Base-by-base conservation (phyloP, 2,888 invertebrate species). In the Empis stercorea region DNA sequence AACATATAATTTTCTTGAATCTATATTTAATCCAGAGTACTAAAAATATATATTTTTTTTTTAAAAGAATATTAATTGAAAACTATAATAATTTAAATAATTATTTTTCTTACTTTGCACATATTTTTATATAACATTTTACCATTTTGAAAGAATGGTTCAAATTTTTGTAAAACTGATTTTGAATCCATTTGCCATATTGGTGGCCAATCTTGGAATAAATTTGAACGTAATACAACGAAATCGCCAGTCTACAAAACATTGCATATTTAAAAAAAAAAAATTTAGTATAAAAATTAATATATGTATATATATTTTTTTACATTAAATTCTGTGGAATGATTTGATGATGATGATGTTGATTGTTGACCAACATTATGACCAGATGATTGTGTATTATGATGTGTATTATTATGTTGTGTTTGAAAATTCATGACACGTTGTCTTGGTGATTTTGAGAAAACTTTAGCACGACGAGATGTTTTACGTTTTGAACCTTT, bases 101-200 rank as follows among this genome's bases (percentile, higher is more conserved):
- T 7, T 10, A 48, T 1, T n/a, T 10, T 13, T 4, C 75, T 76
- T 73, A 89, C 91, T 65, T 86, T 87, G 44, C 87, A 87, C 72
- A 87, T 87, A 74, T 87, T 89, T 61, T 81, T 78, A 64, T 91
- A 91, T 48, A 87, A 74, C 49, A 82, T 82, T 70, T 81, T 80
- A 49, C 87, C 87, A 64, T 85, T 82, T 59, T 86, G 81, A 56
- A 84, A 81, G 59, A 85, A 87, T 5, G 86, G 84, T 63, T 87
- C 85, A 60, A 83, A 87, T 64, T 87, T 87, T 68, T 87, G 87
- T 51, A 87, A 67, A 53, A 87, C 73, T 16, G 83, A 81, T 68
- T 85, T 86, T 1, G 86, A 87, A 64, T 93, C 92, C 45, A 93
- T 86, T 66, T 88, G 80, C 93, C 93, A 94, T 59, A 94, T 81